phyloP scores from a whole-genome alignment of 2,797 vertebrate species.

The Acrocephalus scirpaceus region DNA sequence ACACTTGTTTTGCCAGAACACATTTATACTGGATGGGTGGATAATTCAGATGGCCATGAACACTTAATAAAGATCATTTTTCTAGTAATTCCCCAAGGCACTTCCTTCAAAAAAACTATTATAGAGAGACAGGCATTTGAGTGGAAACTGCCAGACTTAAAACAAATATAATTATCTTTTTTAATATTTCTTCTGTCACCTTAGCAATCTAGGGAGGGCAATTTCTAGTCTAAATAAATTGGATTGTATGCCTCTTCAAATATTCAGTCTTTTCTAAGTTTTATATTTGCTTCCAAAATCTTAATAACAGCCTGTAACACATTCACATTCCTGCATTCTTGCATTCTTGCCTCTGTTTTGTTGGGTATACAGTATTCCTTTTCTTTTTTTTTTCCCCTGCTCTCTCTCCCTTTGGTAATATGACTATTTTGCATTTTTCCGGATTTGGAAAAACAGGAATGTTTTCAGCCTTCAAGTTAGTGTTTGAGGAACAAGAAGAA shows the following conservation, averaged over 20 bases:
- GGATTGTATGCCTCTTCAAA: background rate
- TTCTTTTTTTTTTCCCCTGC: background rate
- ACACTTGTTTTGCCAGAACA: constrained; percentile 73
- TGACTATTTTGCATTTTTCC: constrained; percentile 29
- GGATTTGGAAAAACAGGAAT: constrained; percentile 48
- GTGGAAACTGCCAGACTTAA: constrained; percentile 32
- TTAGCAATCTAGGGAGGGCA: constrained; percentile 7
- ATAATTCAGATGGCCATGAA: constrained; percentile 68
- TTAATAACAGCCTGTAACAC: constrained; percentile 44
- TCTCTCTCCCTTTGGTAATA: constrained; percentile 23
- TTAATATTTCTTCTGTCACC: background rate
- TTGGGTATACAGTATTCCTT: constrained; percentile 56
- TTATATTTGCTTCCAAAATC: constrained; percentile 51
- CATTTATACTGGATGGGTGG: constrained; percentile 61
- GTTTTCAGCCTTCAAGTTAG: constrained; percentile 16
- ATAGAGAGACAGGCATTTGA: constrained; percentile 29
- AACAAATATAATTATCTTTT: constrained; percentile 2
- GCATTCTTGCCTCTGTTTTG: constrained; percentile 57
- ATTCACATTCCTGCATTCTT: constrained; percentile 67
- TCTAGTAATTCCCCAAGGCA: constrained; percentile 65
- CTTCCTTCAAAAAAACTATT: constrained; percentile 22
- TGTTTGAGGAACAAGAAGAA: background rate
- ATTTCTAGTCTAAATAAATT: constrained; percentile 6
- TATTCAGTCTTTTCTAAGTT: background rate
- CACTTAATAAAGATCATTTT: constrained; percentile 70